These are phyloP conservation scores for Pangasius djambal DNA, from an alignment of 2,797 vertebrate species.

Conservation along the genomic window DNA sequence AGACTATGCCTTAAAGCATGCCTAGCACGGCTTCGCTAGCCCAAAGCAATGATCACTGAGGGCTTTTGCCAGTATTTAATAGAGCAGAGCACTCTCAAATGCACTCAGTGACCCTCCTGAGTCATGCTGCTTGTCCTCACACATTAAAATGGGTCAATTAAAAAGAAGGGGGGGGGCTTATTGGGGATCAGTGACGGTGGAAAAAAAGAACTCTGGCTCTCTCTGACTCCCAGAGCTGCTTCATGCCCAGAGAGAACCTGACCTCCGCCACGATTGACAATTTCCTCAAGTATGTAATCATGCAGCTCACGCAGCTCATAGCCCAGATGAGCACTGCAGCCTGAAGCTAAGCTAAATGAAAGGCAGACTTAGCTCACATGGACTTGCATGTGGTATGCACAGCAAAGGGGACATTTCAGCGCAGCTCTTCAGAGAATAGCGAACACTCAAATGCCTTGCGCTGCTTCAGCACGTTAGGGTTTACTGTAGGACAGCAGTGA, in stretches of 20 bases:
- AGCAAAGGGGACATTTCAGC: conserved; percentile 27
- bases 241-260: conserved; percentile 17
- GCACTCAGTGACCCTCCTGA: conserved; percentile 54
- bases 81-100: conserved; percentile 39
- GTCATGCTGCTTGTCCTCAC: conserved; percentile 36
- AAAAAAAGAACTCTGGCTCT: conserved; percentile 1
- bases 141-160: conserved; percentile 56
- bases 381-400: conserved; percentile 53
- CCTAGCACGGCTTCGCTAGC: conserved; percentile 10
- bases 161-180: conserved; percentile 26
- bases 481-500: conserved; percentile 33
- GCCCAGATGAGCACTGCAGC: conserved; percentile 52
- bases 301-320: conserved; percentile 53
- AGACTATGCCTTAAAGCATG: conserved; percentile 15
- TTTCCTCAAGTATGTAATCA: conserved; percentile 75
- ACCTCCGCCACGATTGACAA: conserved; percentile 66
- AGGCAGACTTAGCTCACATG: conserved; percentile 59
- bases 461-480: conserved; percentile 20
- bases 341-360: conserved; percentile 57
- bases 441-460: not conserved
- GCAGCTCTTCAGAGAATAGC: conserved; percentile 14
- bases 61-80: conserved; percentile 34
- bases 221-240: conserved; percentile 25
- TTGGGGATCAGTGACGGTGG: not conserved
- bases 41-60: conserved; percentile 33